Evolutionary conservation across 2,797 vertebrate genomes (phyloP).

Genomic region (Pipistrellus kuhlii): DNA sequence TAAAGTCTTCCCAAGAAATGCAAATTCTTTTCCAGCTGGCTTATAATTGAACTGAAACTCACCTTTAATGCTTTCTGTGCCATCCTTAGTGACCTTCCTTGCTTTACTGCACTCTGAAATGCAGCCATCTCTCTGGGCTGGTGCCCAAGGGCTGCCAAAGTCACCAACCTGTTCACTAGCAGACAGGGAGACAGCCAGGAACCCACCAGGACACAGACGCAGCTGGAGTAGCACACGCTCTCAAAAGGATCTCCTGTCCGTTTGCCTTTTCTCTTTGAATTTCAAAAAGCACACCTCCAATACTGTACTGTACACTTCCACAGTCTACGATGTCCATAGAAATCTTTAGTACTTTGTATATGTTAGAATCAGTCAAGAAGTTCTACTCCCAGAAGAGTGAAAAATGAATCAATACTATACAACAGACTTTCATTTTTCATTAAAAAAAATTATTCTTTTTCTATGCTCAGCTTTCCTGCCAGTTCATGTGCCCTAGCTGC

Average conservation of each 20-base stretch:
- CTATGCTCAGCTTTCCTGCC: neutral
- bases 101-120: constrained; percentile 8
- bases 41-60: constrained; percentile 2
- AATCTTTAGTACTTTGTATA: neutral
- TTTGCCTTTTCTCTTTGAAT: constrained; percentile 57
- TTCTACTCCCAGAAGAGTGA: neutral
- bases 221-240: neutral
- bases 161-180: neutral
- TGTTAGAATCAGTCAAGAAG: constrained; percentile 35
- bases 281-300: neutral
- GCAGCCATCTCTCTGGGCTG: neutral
- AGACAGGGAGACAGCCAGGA: neutral
- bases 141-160: neutral
- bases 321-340: neutral
- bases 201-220: neutral
- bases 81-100: neutral
- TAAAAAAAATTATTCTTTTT: neutral
- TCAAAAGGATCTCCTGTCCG: neutral
- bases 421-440: neutral
- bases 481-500: neutral
- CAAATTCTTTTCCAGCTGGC: neutral
- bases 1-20: constrained; percentile 41
- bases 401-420: neutral
- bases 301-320: neutral
- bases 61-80: neutral